Base-by-base conservation (phyloP, 2,888 invertebrate species). In the Apamea epomidion region DNA sequence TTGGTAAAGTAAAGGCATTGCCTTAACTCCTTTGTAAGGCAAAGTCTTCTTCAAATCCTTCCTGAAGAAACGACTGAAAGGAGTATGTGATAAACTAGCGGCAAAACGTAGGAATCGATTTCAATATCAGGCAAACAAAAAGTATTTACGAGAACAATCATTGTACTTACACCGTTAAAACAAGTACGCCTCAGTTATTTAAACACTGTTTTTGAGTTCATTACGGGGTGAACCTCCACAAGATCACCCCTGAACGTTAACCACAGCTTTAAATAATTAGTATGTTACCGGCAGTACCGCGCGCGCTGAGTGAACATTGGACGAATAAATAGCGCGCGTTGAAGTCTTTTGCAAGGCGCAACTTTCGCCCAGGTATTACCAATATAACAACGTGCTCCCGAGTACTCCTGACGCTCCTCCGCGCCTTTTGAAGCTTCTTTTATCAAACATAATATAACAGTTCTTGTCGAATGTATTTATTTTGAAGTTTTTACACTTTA, bases 291-390 rank as follows among this genome's bases (percentile, higher is more conserved):
- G 29, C 54, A 18, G 71, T 32, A 1, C 21, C 5, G 14, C 18
- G 21, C 16, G 32, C 21, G 29, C 48, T 16, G 21, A 29, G 4
- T 10, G 32, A 37, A 48, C 12, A 64, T 73, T 18, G 48, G 21
- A 64, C 16, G 25, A 21, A 62, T 16, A 4, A 10, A 3, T 42
- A 58, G 68, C 84, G 80, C 85, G 85, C 87, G 87, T 87, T 87
- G 87, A 87, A 86, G 86, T 87, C 87, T 87, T 87, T 87, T 84
- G 64, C 76, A 80, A 42, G 72, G 76, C 70, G 64, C 67, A 83
- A 82, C 81, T 76, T 83, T 85, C 84, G 84, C 80, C 79, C 62
- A 65, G 72, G 51, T n/a, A 29, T 18, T 14, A 42, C 72, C 68
- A 25, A 42, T 68, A 14, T 25, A 29, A 25, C 1, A 25, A n/a